Evolutionary conservation across 2,888 invertebrate species (phyloP).

Genomic region (Chloromyia formosa): DNA sequence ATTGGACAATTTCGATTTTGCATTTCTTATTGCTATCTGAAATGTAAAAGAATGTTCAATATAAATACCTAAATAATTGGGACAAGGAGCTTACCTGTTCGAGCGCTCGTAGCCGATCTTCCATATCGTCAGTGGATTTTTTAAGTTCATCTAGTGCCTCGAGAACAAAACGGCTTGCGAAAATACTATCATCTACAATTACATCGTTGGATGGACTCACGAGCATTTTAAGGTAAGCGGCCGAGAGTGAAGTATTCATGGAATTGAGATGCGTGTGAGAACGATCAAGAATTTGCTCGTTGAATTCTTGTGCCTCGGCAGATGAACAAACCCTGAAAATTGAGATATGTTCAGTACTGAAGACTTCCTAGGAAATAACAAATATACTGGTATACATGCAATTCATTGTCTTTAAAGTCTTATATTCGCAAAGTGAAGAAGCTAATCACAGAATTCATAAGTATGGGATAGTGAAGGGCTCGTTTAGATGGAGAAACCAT

Average conservation of each 20-base stretch:
- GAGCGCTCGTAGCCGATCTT: constrained; percentile 55
- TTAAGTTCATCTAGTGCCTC: constrained; percentile 59
- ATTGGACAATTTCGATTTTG: constrained; percentile 8
- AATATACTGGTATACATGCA: no score
- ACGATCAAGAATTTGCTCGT: constrained; percentile 56
- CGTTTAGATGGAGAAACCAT: no score
- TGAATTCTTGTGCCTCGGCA: constrained; percentile 54
- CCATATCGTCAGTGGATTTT: constrained; percentile 56
- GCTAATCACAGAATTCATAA: no score
- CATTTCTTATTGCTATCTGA: constrained; percentile 22
- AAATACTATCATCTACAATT: constrained; percentile 60
- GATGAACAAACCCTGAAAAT: constrained; percentile 44
- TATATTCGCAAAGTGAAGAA: no score
- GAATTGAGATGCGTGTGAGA: constrained; percentile 56
- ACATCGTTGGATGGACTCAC: constrained; percentile 59
- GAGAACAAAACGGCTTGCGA: constrained; percentile 61
- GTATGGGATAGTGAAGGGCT: no score
- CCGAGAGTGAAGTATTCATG: constrained; percentile 58
- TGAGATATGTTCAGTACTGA: no score
- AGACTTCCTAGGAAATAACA: no score
- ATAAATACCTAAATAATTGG: background rate
- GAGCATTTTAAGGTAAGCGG: constrained; percentile 59
- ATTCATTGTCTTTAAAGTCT: no score
- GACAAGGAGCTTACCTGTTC: constrained; percentile 51
- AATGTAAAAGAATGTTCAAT: background rate